Percentiles rank a stretch among this genome's conserved stretches.
Conservation (phyloP, 2,888 invertebrate species). For the Leistus spinibarbis region DNA sequence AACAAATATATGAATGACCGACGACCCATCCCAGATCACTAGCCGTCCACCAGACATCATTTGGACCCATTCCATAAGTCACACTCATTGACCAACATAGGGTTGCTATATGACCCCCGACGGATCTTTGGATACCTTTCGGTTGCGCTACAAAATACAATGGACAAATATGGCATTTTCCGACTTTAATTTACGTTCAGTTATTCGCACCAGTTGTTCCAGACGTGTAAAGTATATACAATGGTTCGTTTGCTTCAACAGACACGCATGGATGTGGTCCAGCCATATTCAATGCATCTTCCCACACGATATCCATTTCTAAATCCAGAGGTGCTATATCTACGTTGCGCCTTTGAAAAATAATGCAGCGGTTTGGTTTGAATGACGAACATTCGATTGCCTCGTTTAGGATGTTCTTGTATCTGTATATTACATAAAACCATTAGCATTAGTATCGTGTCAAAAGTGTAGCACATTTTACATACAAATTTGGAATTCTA, state of each 20-base stretch:
- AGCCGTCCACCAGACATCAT: conserved; percentile 90
- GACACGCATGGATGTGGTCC: conserved; percentile 81
- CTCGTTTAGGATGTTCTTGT: conserved; percentile 81
- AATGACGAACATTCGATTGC: conserved; percentile 75
- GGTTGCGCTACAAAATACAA: conserved; percentile 59
- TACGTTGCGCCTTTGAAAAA: conserved; percentile 78
- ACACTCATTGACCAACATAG: conserved; percentile 84
- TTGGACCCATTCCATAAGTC: conserved; percentile 77
- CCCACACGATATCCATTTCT: conserved; percentile 78
- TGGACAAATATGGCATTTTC: not conserved
- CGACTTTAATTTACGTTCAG: not conserved
- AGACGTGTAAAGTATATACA: conserved; percentile 92
- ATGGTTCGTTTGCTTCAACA: conserved; percentile 85
- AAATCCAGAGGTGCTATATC: conserved; percentile 67
- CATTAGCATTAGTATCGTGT: not conserved
- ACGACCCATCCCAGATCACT: conserved; percentile 93
- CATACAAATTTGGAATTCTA: not conserved
- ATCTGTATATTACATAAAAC: conserved; percentile 55
- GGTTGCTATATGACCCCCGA: conserved; percentile 86
- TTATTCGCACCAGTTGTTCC: conserved; percentile 72
- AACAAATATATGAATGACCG: conserved; percentile 93
- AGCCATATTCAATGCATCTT: conserved; percentile 68
- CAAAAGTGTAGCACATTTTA: not conserved
- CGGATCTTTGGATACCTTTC: conserved; percentile 85
- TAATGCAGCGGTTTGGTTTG: conserved; percentile 79